Base-by-base conservation (phyloP, 1,140 invertebrate genomes). In the Drosophila triauraria region DNA sequence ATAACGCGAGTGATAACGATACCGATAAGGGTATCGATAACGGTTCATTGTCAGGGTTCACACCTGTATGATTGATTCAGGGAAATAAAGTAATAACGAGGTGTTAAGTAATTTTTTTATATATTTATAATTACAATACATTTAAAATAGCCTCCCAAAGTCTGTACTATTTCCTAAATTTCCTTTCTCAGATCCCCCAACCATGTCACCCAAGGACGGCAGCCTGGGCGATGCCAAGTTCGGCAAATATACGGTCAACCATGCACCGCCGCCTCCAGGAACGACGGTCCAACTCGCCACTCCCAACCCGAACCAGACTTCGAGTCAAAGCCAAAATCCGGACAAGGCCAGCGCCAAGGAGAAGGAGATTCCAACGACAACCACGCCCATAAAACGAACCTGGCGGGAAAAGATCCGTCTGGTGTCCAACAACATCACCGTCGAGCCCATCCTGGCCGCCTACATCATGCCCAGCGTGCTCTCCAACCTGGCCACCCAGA, bases 381-480 rank as follows among this genome's bases (percentile, higher is more conserved):
- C 2, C 3, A 43, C 63, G 27, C 13, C 65, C 2, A 17, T 10
- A 7, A 64, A 79, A 17, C 63, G 80, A 0, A 68, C 85, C 48
- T 93, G 94, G 86, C 93, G 92, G 42, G 93, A 95, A 80, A 95
- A 94, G 81, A 83, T 93, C 42, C 93, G 85, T 58, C 92, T 94
- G 38, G 93, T 96, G 81, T 93, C 93, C n/a, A 94, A 94, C 35
- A 95, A 96, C 80, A 96, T 96, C 40, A 97, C 96, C 0, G 96
- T 97, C 5, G 96, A 97, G 83, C 96, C 96, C 0, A 96, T 97
- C 93, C 91, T 97, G 38, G 96, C 96, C 0, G 96, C 95, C 72
- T 97, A 96, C 85, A 96, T 97, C 15, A 96, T 97, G 94, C 96
- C 96, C 1, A 96, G 96, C 64, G 96, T 97, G 15, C 92, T 97